Percentiles rank a stretch among this genome's conserved stretches.
Conservation (phyloP, 2,888 invertebrate genomes). For the Athalia cordata region DNA sequence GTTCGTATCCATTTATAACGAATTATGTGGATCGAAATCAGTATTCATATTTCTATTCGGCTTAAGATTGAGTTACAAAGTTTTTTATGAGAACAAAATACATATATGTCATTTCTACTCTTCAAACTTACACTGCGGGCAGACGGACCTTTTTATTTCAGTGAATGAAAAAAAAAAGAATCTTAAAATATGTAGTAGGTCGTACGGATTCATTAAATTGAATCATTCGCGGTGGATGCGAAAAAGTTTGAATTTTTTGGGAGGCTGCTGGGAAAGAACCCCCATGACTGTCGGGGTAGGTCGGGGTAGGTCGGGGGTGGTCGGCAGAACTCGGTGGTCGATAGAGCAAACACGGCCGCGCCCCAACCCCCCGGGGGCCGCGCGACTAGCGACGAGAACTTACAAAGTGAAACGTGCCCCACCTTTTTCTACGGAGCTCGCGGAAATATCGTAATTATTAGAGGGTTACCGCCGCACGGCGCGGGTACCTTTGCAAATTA, state of each 20-base stretch:
- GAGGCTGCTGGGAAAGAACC: conserved; percentile 44
- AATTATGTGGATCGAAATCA: no score
- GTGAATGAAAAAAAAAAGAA: not conserved
- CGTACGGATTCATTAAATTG: conserved; percentile 13
- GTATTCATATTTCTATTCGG: no score
- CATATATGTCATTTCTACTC: no score
- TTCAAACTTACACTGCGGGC: no score
- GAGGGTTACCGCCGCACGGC: not conserved
- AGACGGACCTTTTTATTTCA: no score
- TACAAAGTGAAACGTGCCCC: conserved; percentile 45
- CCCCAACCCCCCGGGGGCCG: conserved; percentile 70
- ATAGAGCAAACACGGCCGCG: conserved; percentile 74
- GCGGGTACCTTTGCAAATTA: conserved; percentile 20
- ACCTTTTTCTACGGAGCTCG: conserved; percentile 23
- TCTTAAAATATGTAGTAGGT: not conserved
- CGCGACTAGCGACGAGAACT: conserved; percentile 45
- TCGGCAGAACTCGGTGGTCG: conserved; percentile 72
- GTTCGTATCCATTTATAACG: no score
- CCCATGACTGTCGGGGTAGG: conserved; percentile 62
- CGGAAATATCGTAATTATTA: conserved; percentile 39
- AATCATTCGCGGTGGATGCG: conserved; percentile 30
- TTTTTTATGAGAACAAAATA: no score
- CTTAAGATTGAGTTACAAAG: no score
- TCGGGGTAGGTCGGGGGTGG: conserved; percentile 63
- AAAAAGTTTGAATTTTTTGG: conserved; percentile 38